Conservation (phyloP, 2,888 invertebrate species). For the Sinopyrophorus schimmeli region DNA sequence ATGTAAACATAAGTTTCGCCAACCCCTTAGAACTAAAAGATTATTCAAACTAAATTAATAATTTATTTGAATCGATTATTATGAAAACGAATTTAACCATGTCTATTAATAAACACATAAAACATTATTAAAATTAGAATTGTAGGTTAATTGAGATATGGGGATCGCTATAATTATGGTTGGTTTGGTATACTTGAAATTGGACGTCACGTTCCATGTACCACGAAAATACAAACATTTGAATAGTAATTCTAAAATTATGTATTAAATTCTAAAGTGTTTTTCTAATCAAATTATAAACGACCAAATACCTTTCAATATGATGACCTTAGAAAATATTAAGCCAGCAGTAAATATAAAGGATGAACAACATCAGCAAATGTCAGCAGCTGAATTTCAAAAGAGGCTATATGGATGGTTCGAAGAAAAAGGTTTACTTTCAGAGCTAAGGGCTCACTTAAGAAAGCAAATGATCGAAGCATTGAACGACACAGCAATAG, state of each 20-base stretch:
- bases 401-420: conserved; percentile 61
- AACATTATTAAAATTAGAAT: too few species aligned
- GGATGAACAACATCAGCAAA: conserved; percentile 33
- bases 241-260: conserved; percentile 22
- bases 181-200: too few species aligned
- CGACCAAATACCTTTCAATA: background rate
- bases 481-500: conserved; percentile 57
- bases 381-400: conserved; percentile 60
- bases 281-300: conserved; percentile 2
- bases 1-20: too few species aligned
- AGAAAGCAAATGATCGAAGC: conserved; percentile 63
- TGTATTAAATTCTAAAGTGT: conserved; percentile 5
- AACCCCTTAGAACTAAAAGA: too few species aligned
- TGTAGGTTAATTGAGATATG: too few species aligned
- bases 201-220: conserved; percentile 7
- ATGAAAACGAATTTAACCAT: background rate
- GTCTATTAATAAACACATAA: background rate
- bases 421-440: conserved; percentile 64
- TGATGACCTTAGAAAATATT: conserved; percentile 35
- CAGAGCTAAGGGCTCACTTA: conserved; percentile 62
- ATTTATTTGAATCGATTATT: background rate
- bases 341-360: conserved; percentile 37
- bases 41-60: too few species aligned
- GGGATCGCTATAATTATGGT: too few species aligned
- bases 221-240: conserved; percentile 27